Evolutionary conservation across 2,113 vertebrate species (phyloP), one percentile per base, ranked within the genome.

Genomic region (Serilophus lunatus): DNA sequence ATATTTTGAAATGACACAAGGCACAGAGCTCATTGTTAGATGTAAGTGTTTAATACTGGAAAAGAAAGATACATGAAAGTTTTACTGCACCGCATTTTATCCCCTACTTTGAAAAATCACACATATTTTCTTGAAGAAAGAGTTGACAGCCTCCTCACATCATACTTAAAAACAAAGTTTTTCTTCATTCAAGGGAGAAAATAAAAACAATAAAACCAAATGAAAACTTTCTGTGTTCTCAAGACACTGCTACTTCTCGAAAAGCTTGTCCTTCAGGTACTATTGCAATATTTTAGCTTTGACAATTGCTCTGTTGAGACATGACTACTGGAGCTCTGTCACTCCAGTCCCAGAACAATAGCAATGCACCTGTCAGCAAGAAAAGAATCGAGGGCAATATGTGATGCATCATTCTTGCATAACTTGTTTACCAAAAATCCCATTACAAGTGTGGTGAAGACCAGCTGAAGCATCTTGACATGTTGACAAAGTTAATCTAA

Each of bases 231-330:
- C 20, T 88, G 51, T 79, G n/a, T 64, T 92, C 71, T 81, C 69
- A 36, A 68, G 72, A 38, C 47, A 82, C 38, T 38, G 10, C 69
- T 93, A 10, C 50, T 60, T 84, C 75, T 71, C 36, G 23, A 56
- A 85, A 92, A 96, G 80, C 61, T 14, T 54, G 53, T 90, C 94
- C 80, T 97, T 90, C 71, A 90, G 80, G 63, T 88, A 42, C 66
- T 44, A 19, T 7, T 75, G 88, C 82, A 92, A 56, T 81, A 77
- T 64, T 95, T 94, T 83, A 70, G 74, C 68, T 92, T 33, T 90
- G 85, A 94, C 86, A 95, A 80, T 68, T 86, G 76, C 79, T 95
- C 82, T 91, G 36, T 26, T 93, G 90, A 96, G 86, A 93, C 90
- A 61, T 53, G 82, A 51, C 66, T 47, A 22, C 64, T 64, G 93